These are phyloP conservation scores for Oreochromis niloticus DNA, from an alignment of 2,113 vertebrate genomes.

Conservation along the genomic window DNA sequence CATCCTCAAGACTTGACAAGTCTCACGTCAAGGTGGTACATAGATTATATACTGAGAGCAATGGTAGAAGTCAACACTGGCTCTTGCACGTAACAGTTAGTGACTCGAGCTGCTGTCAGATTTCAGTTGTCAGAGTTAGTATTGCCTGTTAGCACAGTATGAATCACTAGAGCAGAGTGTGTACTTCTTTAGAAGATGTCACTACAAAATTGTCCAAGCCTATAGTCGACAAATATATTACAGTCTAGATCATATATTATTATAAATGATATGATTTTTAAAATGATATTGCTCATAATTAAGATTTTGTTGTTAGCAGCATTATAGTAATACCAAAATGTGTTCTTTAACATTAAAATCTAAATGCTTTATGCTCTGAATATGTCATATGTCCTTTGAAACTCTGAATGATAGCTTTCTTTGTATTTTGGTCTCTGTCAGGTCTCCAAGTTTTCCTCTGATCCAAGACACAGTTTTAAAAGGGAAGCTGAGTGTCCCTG, in stretches of 20 bases:
- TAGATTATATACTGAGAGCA: slow-evolving; percentile 3
- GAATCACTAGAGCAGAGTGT: not conserved
- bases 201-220: not conserved
- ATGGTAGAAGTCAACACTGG: not conserved
- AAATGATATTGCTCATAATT: not conserved
- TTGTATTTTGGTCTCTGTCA: slow-evolving; percentile 46
- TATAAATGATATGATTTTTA: not conserved
- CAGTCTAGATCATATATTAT: not conserved
- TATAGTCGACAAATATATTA: not conserved
- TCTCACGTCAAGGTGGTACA: not conserved
- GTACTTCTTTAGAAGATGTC: not conserved
- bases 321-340: not conserved
- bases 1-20: slow-evolving; percentile 12
- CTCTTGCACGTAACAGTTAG: slow-evolving; percentile 6
- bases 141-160: not conserved
- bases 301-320: not conserved
- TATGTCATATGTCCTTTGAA: not conserved
- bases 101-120: not conserved
- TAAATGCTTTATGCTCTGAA: not conserved
- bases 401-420: not conserved
- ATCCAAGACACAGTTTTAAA: slow-evolving; percentile 95
- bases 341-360: not conserved
- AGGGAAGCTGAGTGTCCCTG: slow-evolving; percentile 89
- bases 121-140: not conserved
- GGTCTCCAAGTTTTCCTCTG: slow-evolving; percentile 95